Evolutionary conservation across 1,140 invertebrate genomes (phyloP), one percentile per base, ranked within the genome.

Genomic region (Leptoteleia sp.): DNA sequence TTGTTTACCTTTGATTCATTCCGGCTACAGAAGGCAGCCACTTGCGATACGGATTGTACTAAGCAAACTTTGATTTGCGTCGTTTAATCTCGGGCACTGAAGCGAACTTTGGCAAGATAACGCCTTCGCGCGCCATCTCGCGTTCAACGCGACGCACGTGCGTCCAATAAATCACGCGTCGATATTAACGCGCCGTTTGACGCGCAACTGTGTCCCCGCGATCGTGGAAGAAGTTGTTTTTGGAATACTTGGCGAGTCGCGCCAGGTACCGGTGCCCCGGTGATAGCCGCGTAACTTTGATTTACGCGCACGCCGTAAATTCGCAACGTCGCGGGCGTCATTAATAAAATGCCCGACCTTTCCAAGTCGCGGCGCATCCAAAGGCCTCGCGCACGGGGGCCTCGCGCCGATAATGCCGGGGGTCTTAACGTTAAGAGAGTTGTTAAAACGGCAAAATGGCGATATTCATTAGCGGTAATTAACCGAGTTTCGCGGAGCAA

Each of bases 141-240:
- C 29, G 75, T 79, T 52, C 72, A 72, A 64, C 55, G 11, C 52
- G 68, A 72, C 62, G 76, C 83, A 84, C 83, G 83, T 81, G 83
- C 76, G 80, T 83, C 70, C 71, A 81, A 81, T 83, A 84, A 83
- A 84, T 83, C 83, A 81, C 40, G 42, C 50, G 70, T 75, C 65
- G 76, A 81, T 83, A 82, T 75, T 71, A 79, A 80, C 79, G 80
- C 79, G 43, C 80, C 81, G 79, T 81, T 83, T 80, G 70, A 75
- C 70, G 76, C 61, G 37, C 75, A 75, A 76, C 48, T 68, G 70
- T 68, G 71, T 62, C 6, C 78, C 72, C 65, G 35, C 16, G 42
- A 22, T 40, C 7, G 22, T 62, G 25, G 22, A 78, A 59, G 37
- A 62, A 67, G 42, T 64, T 54, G 62, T 59, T 55, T 55, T 59